Conservation (phyloP, 1,140 invertebrate species). For the Hylaeus volcanicus region DNA sequence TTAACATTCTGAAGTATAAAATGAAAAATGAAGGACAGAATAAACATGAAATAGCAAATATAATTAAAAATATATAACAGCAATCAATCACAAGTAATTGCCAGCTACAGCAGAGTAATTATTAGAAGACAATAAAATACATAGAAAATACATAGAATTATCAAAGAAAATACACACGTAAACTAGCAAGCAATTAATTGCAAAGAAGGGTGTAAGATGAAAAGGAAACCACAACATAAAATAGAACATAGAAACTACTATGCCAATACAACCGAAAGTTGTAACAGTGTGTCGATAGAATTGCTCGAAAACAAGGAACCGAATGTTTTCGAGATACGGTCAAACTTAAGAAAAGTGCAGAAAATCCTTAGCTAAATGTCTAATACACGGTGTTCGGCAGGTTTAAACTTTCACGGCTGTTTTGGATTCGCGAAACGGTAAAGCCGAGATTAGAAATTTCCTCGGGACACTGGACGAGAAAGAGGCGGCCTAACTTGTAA, state of each 20-base stretch:
- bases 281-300: too few relatives aligned
- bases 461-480: neutral
- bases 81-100: neutral
- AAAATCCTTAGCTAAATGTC: neutral
- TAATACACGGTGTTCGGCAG: neutral
- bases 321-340: neutral
- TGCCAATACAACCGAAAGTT: neutral
- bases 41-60: neutral
- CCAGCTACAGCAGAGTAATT: neutral
- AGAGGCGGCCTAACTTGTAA: neutral
- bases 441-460: neutral
- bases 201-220: neutral
- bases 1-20: too few relatives aligned
- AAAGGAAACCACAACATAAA: neutral
- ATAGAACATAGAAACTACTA: neutral
- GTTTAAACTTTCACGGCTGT: constrained; percentile 28
- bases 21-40: too few relatives aligned
- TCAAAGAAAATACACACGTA: neutral
- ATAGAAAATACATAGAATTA: neutral
- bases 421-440: neutral
- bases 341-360: neutral
- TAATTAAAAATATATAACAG: too few relatives aligned
- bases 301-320: too few relatives aligned
- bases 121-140: neutral
- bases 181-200: neutral